A percentile compares a stretch with the other conserved stretches of the same genome.
phyloP scores from a whole-genome alignment of 2,113 vertebrate species.

The Amphilophus citrinellus region DNA sequence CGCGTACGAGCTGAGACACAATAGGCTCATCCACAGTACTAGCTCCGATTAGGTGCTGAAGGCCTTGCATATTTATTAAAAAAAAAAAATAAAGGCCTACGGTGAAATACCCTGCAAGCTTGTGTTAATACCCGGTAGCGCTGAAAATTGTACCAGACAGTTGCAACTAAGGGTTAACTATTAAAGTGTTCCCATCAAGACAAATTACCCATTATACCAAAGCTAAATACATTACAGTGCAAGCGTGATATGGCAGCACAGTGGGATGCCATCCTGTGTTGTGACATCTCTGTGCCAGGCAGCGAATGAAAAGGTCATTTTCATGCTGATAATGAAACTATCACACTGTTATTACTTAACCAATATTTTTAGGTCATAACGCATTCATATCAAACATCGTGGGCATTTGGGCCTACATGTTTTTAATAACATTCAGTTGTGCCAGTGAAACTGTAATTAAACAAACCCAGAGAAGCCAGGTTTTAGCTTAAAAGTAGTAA shows the following conservation, averaged over 20 bases:
- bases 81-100: slow-evolving; percentile 14
- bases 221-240: neutral
- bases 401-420: neutral
- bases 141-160: neutral
- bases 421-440: neutral
- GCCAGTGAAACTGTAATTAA: neutral
- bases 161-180: neutral
- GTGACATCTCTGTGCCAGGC: neutral
- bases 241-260: neutral
- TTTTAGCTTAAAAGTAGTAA: neutral
- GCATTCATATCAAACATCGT: neutral
- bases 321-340: neutral
- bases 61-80: slow-evolving; percentile 44
- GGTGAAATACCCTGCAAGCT: neutral
- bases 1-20: neutral
- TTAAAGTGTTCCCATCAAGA: neutral
- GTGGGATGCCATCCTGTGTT: neutral
- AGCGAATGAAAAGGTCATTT: neutral
- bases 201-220: neutral
- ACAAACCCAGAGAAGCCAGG: neutral
- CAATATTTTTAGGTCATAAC: neutral
- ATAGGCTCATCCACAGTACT: slow-evolving; percentile 16
- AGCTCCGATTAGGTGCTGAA: neutral
- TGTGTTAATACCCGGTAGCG: neutral
- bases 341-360: slow-evolving; percentile 1